Evolutionary conservation across 2,113 vertebrate genomes (phyloP), one percentile per base, ranked within the genome.

Genomic region (Callipepla squamata): DNA sequence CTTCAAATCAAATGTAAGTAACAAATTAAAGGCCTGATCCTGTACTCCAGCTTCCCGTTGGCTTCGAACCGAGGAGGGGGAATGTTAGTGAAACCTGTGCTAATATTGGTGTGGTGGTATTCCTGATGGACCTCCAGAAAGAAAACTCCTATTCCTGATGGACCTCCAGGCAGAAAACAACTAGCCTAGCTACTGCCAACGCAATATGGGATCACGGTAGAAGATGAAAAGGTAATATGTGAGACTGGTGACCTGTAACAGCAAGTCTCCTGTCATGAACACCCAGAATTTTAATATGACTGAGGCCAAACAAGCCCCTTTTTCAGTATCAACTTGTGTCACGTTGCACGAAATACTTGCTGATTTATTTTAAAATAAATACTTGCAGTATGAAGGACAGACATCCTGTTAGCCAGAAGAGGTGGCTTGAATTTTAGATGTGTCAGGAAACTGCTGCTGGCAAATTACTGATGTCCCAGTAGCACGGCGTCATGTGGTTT

Each of bases 1-100:
- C 63, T 74, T 88, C 85, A 86, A 77, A 83, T 91, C 66, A 81
- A 90, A 53, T 65, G 48, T 68, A 93, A 91, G 38, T 80, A 85
- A 92, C 68, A 94, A 93, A 85, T 69, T 62, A 83, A 51, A 40
- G 57, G 38, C 75, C 85, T 68, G 72, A 80, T 89, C 63, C 65
- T 85, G 51, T 57, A 48, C 36, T 80, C 59, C 32, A 59, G n/a
- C 17, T n/a, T 91, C 40, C 15, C 55, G 68, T 87, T 77, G 47
- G 63, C 47, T 93, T 93, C 66, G 57, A 51, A 32, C 3, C 21
- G 23, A 86, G 51, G 32, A 76, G 13, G 20, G 17, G 38, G 8
- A 66, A 22, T 1, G 0, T 7, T 19, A 74, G 34, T 73, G 68
- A 70, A 14, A 76, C 7, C 50, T 50, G 20, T 40, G 76, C 30